phyloP scores from a whole-genome alignment of 1,140 invertebrate genomes.

The Lasioglossum albipes region DNA sequence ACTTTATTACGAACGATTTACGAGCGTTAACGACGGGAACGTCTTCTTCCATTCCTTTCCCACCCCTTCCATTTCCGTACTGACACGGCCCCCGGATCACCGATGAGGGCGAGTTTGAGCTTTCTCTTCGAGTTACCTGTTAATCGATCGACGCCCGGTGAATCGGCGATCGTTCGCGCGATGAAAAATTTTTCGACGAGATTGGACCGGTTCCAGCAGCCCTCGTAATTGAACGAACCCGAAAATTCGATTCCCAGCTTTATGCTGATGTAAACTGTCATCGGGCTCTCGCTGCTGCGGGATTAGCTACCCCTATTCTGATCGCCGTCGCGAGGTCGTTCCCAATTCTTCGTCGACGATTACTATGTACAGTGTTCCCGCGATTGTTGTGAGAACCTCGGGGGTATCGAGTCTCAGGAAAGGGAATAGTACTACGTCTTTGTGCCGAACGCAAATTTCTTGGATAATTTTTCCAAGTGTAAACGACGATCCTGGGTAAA shows the following conservation, averaged over 20 bases:
- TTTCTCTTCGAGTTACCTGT: neutral
- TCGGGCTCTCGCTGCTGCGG: neutral
- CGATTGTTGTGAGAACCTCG: too few relatives aligned
- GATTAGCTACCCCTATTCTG: too few relatives aligned
- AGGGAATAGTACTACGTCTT: too few relatives aligned
- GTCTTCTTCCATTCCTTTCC: neutral
- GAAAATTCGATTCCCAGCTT: slow-evolving; percentile 13
- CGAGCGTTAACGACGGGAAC: slow-evolving; percentile 39
- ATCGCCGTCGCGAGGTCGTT: too few relatives aligned
- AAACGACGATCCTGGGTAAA: too few relatives aligned
- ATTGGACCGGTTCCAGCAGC: neutral
- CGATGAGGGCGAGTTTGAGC: neutral
- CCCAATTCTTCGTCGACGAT: too few relatives aligned
- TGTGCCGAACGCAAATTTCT: too few relatives aligned
- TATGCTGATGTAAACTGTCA: neutral
- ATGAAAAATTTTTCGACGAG: neutral
- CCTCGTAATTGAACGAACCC: neutral
- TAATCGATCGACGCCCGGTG: neutral
- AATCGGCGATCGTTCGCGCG: neutral
- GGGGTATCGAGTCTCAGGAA: too few relatives aligned
- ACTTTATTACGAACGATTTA: slow-evolving; percentile 61
- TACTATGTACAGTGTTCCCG: too few relatives aligned
- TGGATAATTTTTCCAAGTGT: too few relatives aligned
- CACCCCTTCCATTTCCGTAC: neutral
- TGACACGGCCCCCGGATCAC: neutral